Evolutionary conservation across 2,888 invertebrate species (phyloP), one percentile per base, ranked within the genome.

Genomic region (Reticulitermes lucifugus): DNA sequence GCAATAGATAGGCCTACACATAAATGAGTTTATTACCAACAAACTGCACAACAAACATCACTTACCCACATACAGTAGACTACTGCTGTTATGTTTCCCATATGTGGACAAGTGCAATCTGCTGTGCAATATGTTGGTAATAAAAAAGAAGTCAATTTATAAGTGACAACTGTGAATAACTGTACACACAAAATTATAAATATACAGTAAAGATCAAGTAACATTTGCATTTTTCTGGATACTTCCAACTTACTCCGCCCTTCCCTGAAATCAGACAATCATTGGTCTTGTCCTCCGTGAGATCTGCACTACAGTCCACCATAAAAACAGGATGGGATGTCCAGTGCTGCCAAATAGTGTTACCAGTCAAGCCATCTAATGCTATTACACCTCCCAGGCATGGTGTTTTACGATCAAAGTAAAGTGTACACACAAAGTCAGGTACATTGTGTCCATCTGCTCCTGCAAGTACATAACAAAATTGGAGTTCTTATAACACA

Each of bases 351-450:
- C 96, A 97, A 22, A 96, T 88, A n/a, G 94, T 93, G 59, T 92
- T 91, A 1, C 97, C 97, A 71, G 93, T 94, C 43, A 89, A 90
- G 0, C 96, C 97, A 89, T 96, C 94, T n/a, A 96, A 89, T 0
- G 96, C 96, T 87, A 96, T 91, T 18, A 96, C 92, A 12, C 96
- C 96, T 7, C 96, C 96, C 87, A 94, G 93, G 89, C 96, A 97
- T 0, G 94, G 94, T 10, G 91, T 89, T 83, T 93, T 92, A 18
- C 94, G 94, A 81, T 93, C 93, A 89, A 96, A 94, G 89, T 95
- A 94, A 86, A 95, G 93, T 86, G 94, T 93, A 88, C 96, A 94
- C 59, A 91, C 91, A 83, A 91, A 89, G 65, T 89, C 89, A 9
- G 91, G 91, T 59, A 94, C 89, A 2, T 92, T 91, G 87, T 93